Conservation (phyloP, 2,113 vertebrate genomes). For the Electrona antarctica region DNA sequence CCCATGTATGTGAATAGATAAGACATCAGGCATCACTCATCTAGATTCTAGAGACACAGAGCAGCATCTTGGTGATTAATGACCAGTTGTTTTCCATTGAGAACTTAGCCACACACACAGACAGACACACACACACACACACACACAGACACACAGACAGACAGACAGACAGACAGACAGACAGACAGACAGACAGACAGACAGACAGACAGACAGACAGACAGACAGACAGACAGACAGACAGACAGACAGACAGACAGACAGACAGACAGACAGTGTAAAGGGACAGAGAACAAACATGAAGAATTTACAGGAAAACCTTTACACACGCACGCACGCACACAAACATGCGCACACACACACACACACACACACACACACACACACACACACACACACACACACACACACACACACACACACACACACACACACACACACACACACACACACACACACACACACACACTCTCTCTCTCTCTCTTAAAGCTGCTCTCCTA, state of each 20-base stretch:
- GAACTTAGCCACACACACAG: slow-evolving; percentile 15
- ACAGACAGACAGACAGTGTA: background rate
- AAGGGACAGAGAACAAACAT: no score
- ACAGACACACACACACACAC: slow-evolving; percentile 17
- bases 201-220: slow-evolving; percentile 25
- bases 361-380: slow-evolving; percentile 24
- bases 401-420: slow-evolving; percentile 33
- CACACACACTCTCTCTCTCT: slow-evolving; percentile 12
- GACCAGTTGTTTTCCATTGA: slow-evolving; percentile 46
- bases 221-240: background rate
- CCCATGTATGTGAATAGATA: slow-evolving; percentile 5
- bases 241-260: slow-evolving; percentile 25
- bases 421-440: slow-evolving; percentile 18
- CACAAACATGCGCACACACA: slow-evolving; percentile 20
- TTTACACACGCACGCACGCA: no score
- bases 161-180: slow-evolving; percentile 1
- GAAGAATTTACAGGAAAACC: no score
- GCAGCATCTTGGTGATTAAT: slow-evolving; percentile 51
- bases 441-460: slow-evolving; percentile 21
- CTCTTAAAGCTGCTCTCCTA: slow-evolving; percentile 45
- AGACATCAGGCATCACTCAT: slow-evolving; percentile 54
- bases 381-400: slow-evolving; percentile 26
- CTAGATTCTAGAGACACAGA: slow-evolving; percentile 28
- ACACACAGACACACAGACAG: slow-evolving; percentile 38
- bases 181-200: slow-evolving; percentile 1